Evolutionary conservation across 2,113 vertebrate species (phyloP), one percentile per base, ranked within the genome.

Genomic region (Cottus gobio): DNA sequence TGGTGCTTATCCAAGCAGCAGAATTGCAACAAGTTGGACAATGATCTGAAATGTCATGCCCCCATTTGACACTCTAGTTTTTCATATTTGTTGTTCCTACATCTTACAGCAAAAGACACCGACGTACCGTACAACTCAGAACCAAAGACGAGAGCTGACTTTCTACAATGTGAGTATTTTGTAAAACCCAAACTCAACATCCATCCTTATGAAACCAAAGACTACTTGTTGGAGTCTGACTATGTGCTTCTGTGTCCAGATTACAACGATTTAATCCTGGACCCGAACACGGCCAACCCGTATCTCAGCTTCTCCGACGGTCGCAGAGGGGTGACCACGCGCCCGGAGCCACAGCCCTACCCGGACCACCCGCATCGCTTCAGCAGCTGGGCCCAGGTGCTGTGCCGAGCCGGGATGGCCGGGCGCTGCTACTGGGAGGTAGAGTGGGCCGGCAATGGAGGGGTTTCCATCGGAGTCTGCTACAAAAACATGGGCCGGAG

Each of bases 391-490:
- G 91, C 94, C n/a, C 95, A 95, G 87, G 93, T 95, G 12, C 86
- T 95, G 77, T 93, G 95, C 54, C 80, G 84, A 1, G 94, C 95
- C 3, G 95, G 95, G 13, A 92, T 97, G 81, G 95, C 94, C 0
- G 94, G 96, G 0, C 86, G 89, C 72, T 95, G 94, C 73, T 96
- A 93, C 87, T 97, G 95, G 84, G 95, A 97, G 79, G 92, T 86
- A 0, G 96, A 96, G 79, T 93, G 96, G 90, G 74, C 77, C 0
- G 96, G 95, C 5, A 87, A 58, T 0, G 56, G 91, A 5, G 95
- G 94, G 0, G 67, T 91, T 58, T 95, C 95, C 0, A 42, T 97
- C 1, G 94, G 95, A 1, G 71, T 95, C 46, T 95, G 77, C 8
- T 95, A 94, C 91, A 96, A 94, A 87, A 94, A 87, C 76, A 95